A percentile compares a stretch with the other conserved stretches of the same genome.
phyloP scores from a whole-genome alignment of 2,797 vertebrate species.

The Morus bassanus region DNA sequence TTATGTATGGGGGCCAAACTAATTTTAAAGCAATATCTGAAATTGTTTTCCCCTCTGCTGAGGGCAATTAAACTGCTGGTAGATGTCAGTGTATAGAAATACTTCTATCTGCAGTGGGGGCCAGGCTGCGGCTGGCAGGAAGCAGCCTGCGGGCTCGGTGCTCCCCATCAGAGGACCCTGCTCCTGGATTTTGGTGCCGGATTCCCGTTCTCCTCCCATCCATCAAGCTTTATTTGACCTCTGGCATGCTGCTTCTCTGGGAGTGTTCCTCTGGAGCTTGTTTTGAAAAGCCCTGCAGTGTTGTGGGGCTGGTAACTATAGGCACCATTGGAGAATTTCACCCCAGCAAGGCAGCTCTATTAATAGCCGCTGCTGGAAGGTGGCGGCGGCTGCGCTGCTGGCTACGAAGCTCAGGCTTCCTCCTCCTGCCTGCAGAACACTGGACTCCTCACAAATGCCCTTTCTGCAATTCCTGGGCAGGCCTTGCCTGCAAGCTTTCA shows the following conservation, averaged over 20 bases:
- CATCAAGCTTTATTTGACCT: conserved; percentile 23
- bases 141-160: accelerated
- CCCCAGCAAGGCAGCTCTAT: neutral
- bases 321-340: neutral
- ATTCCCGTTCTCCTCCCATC: neutral
- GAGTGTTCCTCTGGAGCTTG: conserved; percentile 16
- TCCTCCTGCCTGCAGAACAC: neutral
- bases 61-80: neutral
- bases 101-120: neutral
- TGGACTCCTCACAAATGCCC: neutral
- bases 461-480: neutral
- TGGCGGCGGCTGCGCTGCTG: neutral
- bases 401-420: neutral
- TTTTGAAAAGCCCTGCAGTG: conserved; percentile 35
- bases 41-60: neutral
- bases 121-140: neutral
- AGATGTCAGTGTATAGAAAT: neutral
- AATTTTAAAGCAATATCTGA: neutral
- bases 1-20: neutral
- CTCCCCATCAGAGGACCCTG: accelerated
- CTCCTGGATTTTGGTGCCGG: neutral
- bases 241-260: neutral
- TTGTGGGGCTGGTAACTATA: conserved; percentile 58
- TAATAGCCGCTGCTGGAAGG: neutral
- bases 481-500: neutral